Evolutionary conservation across 2,888 invertebrate genomes (phyloP).

Genomic region (Coleophora deauratella): DNA sequence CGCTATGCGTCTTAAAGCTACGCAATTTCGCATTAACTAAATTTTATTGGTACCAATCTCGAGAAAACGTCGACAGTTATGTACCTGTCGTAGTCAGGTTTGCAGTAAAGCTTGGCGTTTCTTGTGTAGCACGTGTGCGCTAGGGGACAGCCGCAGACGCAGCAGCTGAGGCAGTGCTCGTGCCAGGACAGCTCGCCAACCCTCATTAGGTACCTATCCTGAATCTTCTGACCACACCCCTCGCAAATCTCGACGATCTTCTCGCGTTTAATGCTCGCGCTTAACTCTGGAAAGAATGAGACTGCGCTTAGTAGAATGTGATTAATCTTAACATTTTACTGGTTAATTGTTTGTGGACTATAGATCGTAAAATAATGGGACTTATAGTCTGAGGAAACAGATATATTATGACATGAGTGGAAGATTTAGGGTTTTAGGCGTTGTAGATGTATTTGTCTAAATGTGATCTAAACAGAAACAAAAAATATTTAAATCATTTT

Average conservation of each 20-base stretch:
- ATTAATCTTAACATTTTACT: too few relatives aligned
- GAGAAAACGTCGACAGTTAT: too few relatives aligned
- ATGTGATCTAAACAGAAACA: too few relatives aligned
- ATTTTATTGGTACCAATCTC: too few relatives aligned
- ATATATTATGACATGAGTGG: too few relatives aligned
- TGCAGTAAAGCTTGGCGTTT: constrained; percentile 96
- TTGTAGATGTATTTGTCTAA: too few relatives aligned
- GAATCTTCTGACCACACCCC: constrained; percentile 95
- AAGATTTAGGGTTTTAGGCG: too few relatives aligned
- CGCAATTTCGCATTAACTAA: too few relatives aligned
- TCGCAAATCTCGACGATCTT: constrained; percentile 93
- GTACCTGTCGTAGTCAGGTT: constrained; percentile 96
- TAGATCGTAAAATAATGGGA: constrained; percentile 3
- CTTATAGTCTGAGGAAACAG: too few relatives aligned
- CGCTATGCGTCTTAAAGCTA: constrained; percentile 6
- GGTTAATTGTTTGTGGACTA: too few relatives aligned
- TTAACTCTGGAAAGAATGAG: constrained; percentile 44
- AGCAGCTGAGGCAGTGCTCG: constrained; percentile 96
- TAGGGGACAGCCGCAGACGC: constrained; percentile 92
- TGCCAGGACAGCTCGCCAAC: constrained; percentile 97
- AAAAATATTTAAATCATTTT: too few relatives aligned
- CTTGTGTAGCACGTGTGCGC: constrained; percentile 96
- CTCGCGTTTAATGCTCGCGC: constrained; percentile 80
- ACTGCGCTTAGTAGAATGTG: constrained; percentile 47
- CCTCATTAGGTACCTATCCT: constrained; percentile 95